These are phyloP conservation scores for Aphyosemion australe DNA, from an alignment of 2,113 vertebrate genomes.

Conservation along the genomic window DNA sequence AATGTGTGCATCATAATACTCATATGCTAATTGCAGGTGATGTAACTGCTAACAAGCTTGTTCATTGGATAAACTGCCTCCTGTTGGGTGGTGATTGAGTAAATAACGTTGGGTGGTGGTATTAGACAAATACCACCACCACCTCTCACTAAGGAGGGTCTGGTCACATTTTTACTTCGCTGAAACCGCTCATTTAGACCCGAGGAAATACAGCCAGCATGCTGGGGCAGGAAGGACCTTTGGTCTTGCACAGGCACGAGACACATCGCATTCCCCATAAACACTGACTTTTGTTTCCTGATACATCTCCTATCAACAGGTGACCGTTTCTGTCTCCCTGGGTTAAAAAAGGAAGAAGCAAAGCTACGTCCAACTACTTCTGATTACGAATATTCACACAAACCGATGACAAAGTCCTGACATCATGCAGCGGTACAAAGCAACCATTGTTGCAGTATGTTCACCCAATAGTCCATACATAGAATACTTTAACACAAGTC, in stretches of 20 bases:
- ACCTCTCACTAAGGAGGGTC: slow-evolving; percentile 8
- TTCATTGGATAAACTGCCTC: neutral
- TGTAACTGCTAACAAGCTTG: too few species aligned
- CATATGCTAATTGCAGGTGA: too few species aligned
- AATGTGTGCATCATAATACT: too few species aligned
- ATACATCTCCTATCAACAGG: slow-evolving; percentile 36
- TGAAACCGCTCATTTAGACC: slow-evolving; percentile 3
- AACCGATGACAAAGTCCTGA: slow-evolving; percentile 55
- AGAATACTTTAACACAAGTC: slow-evolving; percentile 9
- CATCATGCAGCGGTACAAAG: slow-evolving; percentile 67
- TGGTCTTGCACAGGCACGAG: slow-evolving; percentile 64
- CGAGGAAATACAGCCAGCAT: slow-evolving; percentile 34
- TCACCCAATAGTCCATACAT: slow-evolving; percentile 20
- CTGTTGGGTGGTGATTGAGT: too few species aligned
- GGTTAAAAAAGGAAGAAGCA: neutral
- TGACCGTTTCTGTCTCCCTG: slow-evolving; percentile 44
- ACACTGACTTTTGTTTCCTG: slow-evolving; percentile 23
- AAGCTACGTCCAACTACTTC: slow-evolving; percentile 31
- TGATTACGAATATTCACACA: slow-evolving; percentile 14
- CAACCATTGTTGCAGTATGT: slow-evolving; percentile 56
- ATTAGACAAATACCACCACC: too few species aligned
- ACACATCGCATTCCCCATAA: slow-evolving; percentile 52
- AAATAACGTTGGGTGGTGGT: too few species aligned
- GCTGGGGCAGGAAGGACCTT: slow-evolving; percentile 56
- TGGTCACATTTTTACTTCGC: slow-evolving; percentile 3